Conservation (phyloP, 64 coral and sea anemone genomes). For the Actinia tenebrosa region DNA sequence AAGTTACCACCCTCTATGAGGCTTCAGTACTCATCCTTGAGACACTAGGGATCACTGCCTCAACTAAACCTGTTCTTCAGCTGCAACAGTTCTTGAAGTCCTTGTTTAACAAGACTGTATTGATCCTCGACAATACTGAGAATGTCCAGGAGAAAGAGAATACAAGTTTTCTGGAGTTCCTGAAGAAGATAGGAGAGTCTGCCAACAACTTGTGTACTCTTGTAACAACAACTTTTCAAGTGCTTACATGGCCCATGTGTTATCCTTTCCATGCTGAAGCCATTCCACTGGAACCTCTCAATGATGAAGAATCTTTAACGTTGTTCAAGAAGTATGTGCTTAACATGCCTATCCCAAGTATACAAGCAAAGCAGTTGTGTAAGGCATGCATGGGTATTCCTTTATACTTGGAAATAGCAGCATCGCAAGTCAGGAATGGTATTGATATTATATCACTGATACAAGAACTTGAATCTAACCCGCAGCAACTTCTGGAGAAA, state of each 20-base stretch:
- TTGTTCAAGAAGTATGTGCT: not conserved
- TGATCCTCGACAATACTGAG: constrained; percentile 54
- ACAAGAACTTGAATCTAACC: not conserved
- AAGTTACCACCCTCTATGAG: not conserved
- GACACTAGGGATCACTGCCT: not conserved
- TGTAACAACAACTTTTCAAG: constrained; percentile 18
- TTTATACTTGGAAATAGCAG: constrained; percentile 14
- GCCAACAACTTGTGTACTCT: constrained; percentile 27
- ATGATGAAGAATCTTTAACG: not conserved
- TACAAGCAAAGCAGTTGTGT: not conserved
- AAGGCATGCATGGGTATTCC: constrained; percentile 41
- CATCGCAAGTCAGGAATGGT: not conserved
- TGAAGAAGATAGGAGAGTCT: constrained; percentile 21
- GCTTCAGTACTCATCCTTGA: constrained; percentile 30
- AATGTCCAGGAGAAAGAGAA: constrained; percentile 41
- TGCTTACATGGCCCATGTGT: not conserved
- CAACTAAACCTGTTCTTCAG: constrained; percentile 8
- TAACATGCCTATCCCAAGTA: not conserved
- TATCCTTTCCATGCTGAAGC: not conserved
- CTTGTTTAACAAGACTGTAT: not conserved
- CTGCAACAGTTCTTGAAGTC: constrained; percentile 10
- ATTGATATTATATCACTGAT: not conserved
- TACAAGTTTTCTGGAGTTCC: not conserved
- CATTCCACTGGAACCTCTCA: constrained; percentile 28
- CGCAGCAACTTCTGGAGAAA: not conserved